Conservation (phyloP, 2,113 vertebrate species). For the Asarcornis scutulata region DNA sequence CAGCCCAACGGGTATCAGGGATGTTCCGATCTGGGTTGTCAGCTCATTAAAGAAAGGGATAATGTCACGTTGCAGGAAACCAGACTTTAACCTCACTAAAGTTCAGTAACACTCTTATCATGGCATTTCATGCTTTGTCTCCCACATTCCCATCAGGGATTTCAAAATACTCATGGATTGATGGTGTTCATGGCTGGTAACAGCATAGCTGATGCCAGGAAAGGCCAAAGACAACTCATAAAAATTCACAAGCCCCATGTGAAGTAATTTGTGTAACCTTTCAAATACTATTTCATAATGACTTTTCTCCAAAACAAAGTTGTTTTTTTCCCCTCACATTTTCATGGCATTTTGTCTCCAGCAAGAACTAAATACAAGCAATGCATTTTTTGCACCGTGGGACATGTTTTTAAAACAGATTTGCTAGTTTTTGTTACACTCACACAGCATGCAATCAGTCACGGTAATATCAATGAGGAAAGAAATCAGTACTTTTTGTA, state of each 20-base stretch:
- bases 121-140: background rate
- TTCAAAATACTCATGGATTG: background rate
- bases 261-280: background rate
- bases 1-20: background rate
- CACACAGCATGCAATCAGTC: rapidly evolving
- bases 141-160: background rate
- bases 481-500: rapidly evolving
- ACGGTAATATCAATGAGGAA: background rate
- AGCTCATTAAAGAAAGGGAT: background rate
- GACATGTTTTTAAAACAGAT: background rate
- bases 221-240: background rate
- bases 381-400: background rate
- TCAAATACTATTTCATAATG: background rate
- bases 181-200: background rate
- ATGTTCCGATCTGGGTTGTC: background rate
- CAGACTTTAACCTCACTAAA: background rate
- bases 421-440: background rate
- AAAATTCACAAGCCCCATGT: background rate
- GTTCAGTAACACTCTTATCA: background rate
- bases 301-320: background rate
- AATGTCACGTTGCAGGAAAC: rapidly evolving
- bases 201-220: background rate
- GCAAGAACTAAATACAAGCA: background rate
- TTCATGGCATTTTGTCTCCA: background rate
- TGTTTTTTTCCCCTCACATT: background rate